These are phyloP conservation scores for Otus sunia DNA, from an alignment of 2,113 vertebrate species.

Conservation along the genomic window DNA sequence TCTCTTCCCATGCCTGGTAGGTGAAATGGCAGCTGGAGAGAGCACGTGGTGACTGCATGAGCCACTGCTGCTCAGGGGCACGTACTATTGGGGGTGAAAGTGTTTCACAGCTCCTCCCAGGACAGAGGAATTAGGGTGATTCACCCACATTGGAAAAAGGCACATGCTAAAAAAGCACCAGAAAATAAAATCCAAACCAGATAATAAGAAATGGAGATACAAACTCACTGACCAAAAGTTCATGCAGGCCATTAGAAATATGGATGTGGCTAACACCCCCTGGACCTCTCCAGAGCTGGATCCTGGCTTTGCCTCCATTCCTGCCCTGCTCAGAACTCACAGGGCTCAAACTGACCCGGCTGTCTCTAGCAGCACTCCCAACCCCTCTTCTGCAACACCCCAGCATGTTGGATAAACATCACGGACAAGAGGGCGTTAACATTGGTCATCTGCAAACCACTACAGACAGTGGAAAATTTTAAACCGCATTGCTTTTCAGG, in stretches of 20 bases:
- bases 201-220: neutral
- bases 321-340: neutral
- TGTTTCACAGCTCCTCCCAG: neutral
- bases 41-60: accelerated
- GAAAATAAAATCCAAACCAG: neutral
- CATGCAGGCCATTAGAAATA: neutral
- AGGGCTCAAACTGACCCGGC: neutral
- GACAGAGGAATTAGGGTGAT: neutral
- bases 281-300: neutral
- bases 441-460: neutral
- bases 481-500: accelerated
- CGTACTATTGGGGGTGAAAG: accelerated
- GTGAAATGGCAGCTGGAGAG: neutral
- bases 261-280: neutral
- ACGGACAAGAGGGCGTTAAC: neutral
- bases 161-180: neutral
- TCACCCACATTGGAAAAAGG: neutral
- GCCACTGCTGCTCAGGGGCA: neutral
- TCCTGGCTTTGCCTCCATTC: neutral
- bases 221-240: neutral
- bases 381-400: neutral
- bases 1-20: neutral
- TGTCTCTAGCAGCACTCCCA: neutral
- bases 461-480: neutral
- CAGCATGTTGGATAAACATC: neutral